phyloP scores from a whole-genome alignment of 2,888 invertebrate species.

The Tachina lurida region DNA sequence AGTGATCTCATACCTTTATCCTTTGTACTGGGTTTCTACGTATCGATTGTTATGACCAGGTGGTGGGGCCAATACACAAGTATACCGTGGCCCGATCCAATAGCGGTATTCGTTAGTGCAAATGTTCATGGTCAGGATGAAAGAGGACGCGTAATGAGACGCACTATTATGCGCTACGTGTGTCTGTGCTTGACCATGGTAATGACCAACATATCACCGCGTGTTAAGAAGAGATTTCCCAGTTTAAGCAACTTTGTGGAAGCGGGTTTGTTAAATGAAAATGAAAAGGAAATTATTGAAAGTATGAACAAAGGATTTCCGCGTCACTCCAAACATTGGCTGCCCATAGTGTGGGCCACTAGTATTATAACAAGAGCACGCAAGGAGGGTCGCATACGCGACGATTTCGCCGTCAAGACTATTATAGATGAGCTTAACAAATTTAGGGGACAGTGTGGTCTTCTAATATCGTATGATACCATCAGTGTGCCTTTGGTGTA shows the following conservation, averaged over 20 bases:
- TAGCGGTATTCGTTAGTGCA: slow-evolving; percentile 93
- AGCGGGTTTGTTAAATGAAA: slow-evolving; percentile 91
- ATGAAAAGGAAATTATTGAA: slow-evolving; percentile 91
- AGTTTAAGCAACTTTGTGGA: slow-evolving; percentile 92
- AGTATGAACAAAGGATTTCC: slow-evolving; percentile 92
- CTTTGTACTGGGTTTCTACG: slow-evolving; percentile 97
- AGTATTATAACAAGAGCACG: slow-evolving; percentile 94
- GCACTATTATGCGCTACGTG: slow-evolving; percentile 92
- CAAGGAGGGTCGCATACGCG: slow-evolving; percentile 94
- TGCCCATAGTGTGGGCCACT: slow-evolving; percentile 96
- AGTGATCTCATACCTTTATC: slow-evolving; percentile 95
- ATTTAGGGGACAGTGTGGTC: slow-evolving; percentile 91
- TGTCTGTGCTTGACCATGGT: slow-evolving; percentile 95
- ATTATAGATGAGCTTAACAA: slow-evolving; percentile 94
- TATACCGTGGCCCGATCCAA: slow-evolving; percentile 94
- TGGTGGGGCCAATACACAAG: slow-evolving; percentile 95
- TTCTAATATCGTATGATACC: slow-evolving; percentile 90
- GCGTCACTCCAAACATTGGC: slow-evolving; percentile 93
- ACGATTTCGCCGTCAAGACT: slow-evolving; percentile 96
- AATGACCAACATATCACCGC: slow-evolving; percentile 92
- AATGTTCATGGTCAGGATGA: slow-evolving; percentile 94
- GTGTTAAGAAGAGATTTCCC: slow-evolving; percentile 95
- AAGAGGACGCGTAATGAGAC: slow-evolving; percentile 90
- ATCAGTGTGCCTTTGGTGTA: slow-evolving; percentile 91
- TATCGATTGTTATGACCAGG: slow-evolving; percentile 94